Evolutionary conservation across 2,113 vertebrate genomes (phyloP), one percentile per base, ranked within the genome.

Genomic region (Cyanoramphus novaezelandiae): DNA sequence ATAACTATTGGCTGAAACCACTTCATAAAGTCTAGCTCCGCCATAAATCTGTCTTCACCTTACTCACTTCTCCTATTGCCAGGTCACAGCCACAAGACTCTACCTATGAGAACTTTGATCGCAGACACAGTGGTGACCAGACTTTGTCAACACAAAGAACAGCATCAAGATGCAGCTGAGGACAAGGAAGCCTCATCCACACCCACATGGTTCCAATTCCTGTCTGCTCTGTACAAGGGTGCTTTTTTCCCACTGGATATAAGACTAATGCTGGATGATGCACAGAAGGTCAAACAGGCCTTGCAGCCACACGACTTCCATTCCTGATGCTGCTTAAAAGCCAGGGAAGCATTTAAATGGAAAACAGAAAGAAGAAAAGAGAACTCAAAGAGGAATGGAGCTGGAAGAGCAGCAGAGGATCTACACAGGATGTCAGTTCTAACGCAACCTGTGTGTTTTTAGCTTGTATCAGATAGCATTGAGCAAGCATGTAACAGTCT

Each of bases 41-140:
- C 18, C 72, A 59, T 47, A 33, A 67, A 29, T 0, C 1, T 4
- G 6, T 21, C 77, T 82, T 96, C 28, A 76, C 53, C 43, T 78
- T 13, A 20, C 23, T 69, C 19, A 5, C 31, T 4, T 57, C 52
- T 98, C 70, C 62, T 37, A 8, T 89, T 50, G 52, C 29, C 97
- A 98, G 98, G 95, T 50, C 94, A 29, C 98, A 96, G 67, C 78
- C 37, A 39, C 97, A 95, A 20, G 97, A 98, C 44, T 98, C 98
- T 68, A 98, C 94, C 65, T 98, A 98, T 0, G 98, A 98, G 95
- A 98, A 98, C 50, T 90, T 95, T 44, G 96, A 74, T 65, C 96
- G 84, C 77, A 82, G 95, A 25, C 88, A 78, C 5, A 25, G 94
- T 1, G 2, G 76, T 41, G 21, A 57, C 60, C 94, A 80, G 57